phyloP scores from a whole-genome alignment of 2,113 vertebrate genomes.

The Microcebus jonahi region DNA sequence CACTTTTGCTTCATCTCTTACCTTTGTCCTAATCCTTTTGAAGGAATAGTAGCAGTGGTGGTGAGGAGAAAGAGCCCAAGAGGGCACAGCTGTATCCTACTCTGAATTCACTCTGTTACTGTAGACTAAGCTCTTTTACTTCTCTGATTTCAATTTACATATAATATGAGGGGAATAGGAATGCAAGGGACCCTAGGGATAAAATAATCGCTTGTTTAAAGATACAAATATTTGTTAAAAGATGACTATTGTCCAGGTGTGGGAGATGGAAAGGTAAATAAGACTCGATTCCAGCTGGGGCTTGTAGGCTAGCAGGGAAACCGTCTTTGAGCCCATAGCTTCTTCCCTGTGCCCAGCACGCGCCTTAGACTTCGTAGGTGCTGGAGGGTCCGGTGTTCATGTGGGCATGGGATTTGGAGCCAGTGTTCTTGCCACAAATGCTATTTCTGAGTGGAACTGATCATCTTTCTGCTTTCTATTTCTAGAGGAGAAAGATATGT shows the following conservation, averaged over 20 bases:
- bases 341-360: neutral
- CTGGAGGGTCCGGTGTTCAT: neutral
- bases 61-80: neutral
- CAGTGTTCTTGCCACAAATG: neutral
- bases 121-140: neutral
- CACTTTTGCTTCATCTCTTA: neutral
- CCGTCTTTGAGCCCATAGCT: neutral
- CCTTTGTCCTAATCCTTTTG: neutral
- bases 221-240: neutral
- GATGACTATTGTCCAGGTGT: neutral
- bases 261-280: neutral
- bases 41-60: neutral
- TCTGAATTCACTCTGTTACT: neutral
- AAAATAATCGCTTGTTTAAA: neutral
- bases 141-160: neutral
- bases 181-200: neutral
- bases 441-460: neutral
- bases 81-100: neutral
- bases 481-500: neutral
- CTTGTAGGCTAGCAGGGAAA: neutral
- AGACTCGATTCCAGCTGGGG: neutral
- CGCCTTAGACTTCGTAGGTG: neutral
- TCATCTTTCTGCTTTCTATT: neutral
- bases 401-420: neutral
- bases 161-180: neutral